A percentile compares a stretch with the other conserved stretches of the same genome.
These are phyloP conservation scores for Hippocampus zosterae DNA, from an alignment of 2,113 vertebrate species.

Conservation along the genomic window DNA sequence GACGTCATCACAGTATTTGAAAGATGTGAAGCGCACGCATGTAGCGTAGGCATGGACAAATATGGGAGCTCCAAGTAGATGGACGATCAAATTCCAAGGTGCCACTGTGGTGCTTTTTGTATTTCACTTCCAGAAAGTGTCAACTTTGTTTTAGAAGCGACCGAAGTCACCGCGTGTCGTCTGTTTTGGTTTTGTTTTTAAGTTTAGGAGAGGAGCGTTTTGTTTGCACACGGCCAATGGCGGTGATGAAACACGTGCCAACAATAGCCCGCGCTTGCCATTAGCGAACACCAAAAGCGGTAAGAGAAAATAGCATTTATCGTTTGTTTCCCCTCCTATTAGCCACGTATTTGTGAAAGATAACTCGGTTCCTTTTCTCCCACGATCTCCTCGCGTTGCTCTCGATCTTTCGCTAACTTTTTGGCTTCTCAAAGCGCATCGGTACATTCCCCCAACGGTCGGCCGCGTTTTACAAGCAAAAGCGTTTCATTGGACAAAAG, in stretches of 20 bases:
- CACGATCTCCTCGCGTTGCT: not conserved
- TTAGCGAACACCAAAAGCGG: not conserved
- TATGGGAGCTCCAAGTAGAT: constrained; percentile 26
- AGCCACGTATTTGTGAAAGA: not conserved
- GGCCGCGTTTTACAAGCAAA: not conserved
- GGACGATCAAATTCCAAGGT: constrained; percentile 11
- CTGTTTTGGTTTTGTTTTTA: not conserved
- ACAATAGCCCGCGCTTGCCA: not conserved
- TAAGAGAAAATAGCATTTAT: not conserved
- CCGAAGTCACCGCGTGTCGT: not conserved
- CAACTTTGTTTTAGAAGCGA: constrained; percentile 10
- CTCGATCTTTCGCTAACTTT: not conserved
- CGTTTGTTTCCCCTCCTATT: not conserved
- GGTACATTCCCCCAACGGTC: too few relatives aligned
- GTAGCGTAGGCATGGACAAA: not conserved
- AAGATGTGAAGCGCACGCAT: not conserved
- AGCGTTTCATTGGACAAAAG: not conserved
- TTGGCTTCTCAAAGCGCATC: not conserved
- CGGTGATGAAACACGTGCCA: not conserved
- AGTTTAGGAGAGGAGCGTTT: not conserved
- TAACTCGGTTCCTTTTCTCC: not conserved
- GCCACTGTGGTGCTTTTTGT: constrained; percentile 4
- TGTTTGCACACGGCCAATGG: not conserved
- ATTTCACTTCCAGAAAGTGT: constrained; percentile 2
- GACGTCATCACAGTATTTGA: not conserved